Evolutionary conservation across 2,888 invertebrate species (phyloP).

Genomic region (Mechanitis mazaeus): DNA sequence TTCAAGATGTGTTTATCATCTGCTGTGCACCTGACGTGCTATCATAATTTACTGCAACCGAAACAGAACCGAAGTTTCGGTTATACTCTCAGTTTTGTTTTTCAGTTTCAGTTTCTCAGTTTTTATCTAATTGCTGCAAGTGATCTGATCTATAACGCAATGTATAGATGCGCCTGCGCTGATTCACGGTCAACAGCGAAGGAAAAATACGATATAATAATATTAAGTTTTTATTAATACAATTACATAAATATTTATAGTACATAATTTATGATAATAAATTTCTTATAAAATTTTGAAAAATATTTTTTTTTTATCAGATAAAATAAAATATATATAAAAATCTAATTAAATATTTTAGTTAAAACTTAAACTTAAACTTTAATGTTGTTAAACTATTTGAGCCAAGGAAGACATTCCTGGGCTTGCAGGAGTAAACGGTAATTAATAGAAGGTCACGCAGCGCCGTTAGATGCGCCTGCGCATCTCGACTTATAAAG

Average conservation of each 20-base stretch:
- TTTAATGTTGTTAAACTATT: conserved; percentile 17
- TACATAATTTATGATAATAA: too few relatives aligned
- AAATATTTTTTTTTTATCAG: too few relatives aligned
- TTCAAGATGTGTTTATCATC: conserved; percentile 1
- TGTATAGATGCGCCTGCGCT: background rate
- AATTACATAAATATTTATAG: too few relatives aligned
- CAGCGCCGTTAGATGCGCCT: conserved; percentile 59
- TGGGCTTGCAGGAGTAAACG: conserved; percentile 54
- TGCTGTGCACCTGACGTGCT: conserved; percentile 4
- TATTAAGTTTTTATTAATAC: background rate
- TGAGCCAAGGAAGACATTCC: conserved; percentile 36
- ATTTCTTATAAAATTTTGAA: too few relatives aligned
- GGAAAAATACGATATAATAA: background rate
- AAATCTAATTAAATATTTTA: too few relatives aligned
- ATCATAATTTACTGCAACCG: background rate
- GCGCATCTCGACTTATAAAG: conserved; percentile 64
- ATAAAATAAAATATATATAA: too few relatives aligned
- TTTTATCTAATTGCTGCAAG: background rate
- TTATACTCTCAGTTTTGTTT: too few relatives aligned
- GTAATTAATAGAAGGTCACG: conserved; percentile 71
- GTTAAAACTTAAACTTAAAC: too few relatives aligned
- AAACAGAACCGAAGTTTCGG: too few relatives aligned
- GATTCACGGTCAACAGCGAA: conserved; percentile 22
- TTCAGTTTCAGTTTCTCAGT: too few relatives aligned
- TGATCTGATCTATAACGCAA: background rate